These are phyloP conservation scores for Aptenodytes forsteri DNA, from an alignment of 2,113 vertebrate species.

Conservation along the genomic window DNA sequence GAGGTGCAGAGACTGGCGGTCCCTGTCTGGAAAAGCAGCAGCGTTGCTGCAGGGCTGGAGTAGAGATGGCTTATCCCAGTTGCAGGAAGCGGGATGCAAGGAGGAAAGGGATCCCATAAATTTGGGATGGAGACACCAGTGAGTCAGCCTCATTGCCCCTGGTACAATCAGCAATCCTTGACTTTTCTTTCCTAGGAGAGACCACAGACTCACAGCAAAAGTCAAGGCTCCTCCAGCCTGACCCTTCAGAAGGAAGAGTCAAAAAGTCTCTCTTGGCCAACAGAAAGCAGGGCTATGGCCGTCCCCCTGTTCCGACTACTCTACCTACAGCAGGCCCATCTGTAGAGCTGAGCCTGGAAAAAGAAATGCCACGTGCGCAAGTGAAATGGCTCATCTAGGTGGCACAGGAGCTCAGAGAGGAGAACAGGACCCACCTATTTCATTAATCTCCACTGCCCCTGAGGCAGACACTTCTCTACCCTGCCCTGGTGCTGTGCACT, in stretches of 20 bases:
- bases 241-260: neutral
- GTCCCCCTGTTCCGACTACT: neutral
- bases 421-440: neutral
- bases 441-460: neutral
- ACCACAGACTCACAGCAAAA: neutral
- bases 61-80: neutral
- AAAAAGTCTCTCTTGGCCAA: neutral
- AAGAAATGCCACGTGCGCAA: neutral
- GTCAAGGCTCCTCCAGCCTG: neutral
- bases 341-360: neutral
- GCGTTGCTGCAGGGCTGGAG: neutral
- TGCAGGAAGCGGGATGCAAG: fast-evolving
- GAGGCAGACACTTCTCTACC: neutral
- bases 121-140: neutral
- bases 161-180: neutral
- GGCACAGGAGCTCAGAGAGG: neutral
- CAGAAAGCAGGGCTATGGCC: neutral
- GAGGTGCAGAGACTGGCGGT: neutral
- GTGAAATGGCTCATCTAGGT: neutral
- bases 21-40: neutral
- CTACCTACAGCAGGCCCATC: too few species aligned
- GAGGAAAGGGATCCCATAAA: neutral
- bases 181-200: neutral
- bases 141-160: neutral
- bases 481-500: neutral